Conservation (phyloP, 2,888 invertebrate genomes). For the Callosobruchus maculatus region DNA sequence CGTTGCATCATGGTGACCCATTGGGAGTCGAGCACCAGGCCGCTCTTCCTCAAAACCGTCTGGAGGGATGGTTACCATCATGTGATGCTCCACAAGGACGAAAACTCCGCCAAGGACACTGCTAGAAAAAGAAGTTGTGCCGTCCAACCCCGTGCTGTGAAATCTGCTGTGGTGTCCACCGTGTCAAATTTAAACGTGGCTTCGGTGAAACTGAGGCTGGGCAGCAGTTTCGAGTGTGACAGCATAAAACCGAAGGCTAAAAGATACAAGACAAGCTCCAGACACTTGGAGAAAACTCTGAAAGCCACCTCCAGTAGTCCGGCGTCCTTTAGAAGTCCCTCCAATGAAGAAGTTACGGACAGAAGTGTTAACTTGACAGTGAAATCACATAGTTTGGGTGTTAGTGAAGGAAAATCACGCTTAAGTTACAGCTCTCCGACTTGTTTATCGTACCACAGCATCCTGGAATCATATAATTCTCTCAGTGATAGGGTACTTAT, state of each 20-base stretch:
- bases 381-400: slow-evolving; percentile 24
- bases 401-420: slow-evolving; percentile 7
- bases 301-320: neutral
- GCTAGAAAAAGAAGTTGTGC: neutral
- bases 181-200: slow-evolving; percentile 29
- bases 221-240: slow-evolving; percentile 9
- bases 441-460: slow-evolving; percentile 7
- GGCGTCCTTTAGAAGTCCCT: neutral
- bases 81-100: slow-evolving; percentile 53
- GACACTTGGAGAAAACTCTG: neutral
- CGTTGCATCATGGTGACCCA: slow-evolving; percentile 47
- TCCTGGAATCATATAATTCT: slow-evolving; percentile 29
- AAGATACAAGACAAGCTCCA: slow-evolving; percentile 13
- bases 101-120: slow-evolving; percentile 1
- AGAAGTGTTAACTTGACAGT: slow-evolving; percentile 10
- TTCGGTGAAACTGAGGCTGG: slow-evolving; percentile 31
- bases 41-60: slow-evolving; percentile 55
- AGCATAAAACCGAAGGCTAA: neutral
- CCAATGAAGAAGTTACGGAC: neutral
- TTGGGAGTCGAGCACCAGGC: slow-evolving; percentile 58
- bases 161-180: slow-evolving; percentile 15
- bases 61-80: slow-evolving; percentile 72
- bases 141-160: slow-evolving; percentile 13
- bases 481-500: slow-evolving; percentile 71
- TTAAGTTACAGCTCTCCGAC: neutral